Conservation (phyloP, 92 coral and sea anemone species). For the Meandrina meandrites region DNA sequence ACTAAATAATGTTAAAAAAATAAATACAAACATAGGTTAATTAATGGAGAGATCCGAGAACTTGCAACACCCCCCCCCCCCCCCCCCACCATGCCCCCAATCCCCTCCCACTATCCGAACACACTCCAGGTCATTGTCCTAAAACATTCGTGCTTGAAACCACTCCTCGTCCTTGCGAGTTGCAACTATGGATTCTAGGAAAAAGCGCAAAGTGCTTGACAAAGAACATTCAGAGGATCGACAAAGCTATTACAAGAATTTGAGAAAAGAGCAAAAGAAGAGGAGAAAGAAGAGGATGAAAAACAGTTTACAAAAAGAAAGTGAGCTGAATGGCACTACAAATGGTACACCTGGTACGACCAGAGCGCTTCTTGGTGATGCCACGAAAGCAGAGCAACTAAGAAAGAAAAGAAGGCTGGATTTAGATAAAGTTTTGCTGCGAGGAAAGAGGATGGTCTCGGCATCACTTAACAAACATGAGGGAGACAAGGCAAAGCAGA, state of each 20-base stretch:
- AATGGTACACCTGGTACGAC: neutral
- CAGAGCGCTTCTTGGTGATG: neutral
- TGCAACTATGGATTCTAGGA: constrained; percentile 16
- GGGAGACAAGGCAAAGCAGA: neutral
- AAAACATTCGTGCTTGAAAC: neutral
- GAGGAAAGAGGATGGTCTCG: constrained; percentile 44
- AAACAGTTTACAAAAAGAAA: neutral
- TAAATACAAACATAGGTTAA: too few species aligned
- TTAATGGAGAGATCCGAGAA: too few species aligned
- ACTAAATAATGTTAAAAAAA: too few species aligned
- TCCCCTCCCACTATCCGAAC: neutral
- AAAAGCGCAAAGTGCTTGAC: neutral
- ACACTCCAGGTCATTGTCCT: neutral
- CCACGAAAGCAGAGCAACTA: neutral
- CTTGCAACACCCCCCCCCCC: too few species aligned
- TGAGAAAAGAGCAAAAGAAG: constrained; percentile 25
- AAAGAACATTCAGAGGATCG: neutral
- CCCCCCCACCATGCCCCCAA: too few species aligned
- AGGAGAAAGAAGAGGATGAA: neutral
- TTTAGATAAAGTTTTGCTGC: constrained; percentile 10
- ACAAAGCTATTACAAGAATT: constrained; percentile 6
- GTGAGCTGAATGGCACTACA: neutral
- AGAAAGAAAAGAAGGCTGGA: constrained; percentile 34
- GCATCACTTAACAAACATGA: neutral
- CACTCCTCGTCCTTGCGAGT: neutral